Base-by-base conservation (phyloP, 1,140 invertebrate species). In the Catajapyx aquilonaris region DNA sequence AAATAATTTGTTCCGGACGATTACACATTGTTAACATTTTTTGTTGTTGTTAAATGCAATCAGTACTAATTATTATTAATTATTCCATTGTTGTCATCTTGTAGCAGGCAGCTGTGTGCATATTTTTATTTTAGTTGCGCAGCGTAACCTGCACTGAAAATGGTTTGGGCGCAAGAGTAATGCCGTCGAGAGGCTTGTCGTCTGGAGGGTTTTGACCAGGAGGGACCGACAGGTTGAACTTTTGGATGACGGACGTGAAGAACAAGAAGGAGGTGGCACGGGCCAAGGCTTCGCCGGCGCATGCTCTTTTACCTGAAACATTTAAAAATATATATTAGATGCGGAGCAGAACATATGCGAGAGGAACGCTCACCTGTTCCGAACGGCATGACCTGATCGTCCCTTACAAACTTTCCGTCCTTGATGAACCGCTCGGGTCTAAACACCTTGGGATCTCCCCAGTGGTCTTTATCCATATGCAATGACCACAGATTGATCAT, bases 351-450 rank as follows among this genome's bases (percentile, higher is more conserved):
- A n/a, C n/a, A n/a, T n/a, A n/a, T n/a, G n/a, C n/a, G n/a, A n/a
- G n/a, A n/a, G n/a, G n/a, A n/a, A n/a, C n/a, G n/a, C 44, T 53
- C 51, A 68, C 78, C 78, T 50, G 68, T 57, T 20, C 76, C 76
- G 45, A 81, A 83, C 2, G 66, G 55, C 41, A 74, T 64, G 4
- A 76, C 48, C 34, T 66, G 64, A 36, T 70, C 61, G 5, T 61
- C 49, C 35, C 53, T 53, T 25, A 55, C 59, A 2, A 69, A 40
- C 33, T 54, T 46, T 20, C 65, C 67, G n/a, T 56, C 37, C n/a
- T 54, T 30, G 30, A 66, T 53, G 46, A 73, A 74, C 46, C 80
- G 63, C 47, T 81, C 76, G 0, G 80, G 80, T 11, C 65, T 62
- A 48, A 84, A 83, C 13, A 51, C 52, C 4, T 69, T 50, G 0